Conservation (phyloP, 2,888 invertebrate genomes). For the Muscina levida region DNA sequence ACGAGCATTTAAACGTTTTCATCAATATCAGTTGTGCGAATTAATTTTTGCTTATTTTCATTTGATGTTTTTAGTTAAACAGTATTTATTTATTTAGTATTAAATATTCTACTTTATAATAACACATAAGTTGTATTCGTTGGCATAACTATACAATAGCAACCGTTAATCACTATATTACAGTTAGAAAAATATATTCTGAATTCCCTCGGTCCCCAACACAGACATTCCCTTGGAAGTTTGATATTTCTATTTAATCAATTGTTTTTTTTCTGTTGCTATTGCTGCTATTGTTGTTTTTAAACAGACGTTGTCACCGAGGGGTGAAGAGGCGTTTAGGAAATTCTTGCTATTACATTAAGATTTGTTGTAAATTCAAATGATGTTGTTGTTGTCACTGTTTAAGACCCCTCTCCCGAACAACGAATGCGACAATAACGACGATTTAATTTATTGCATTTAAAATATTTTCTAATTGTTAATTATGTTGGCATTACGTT, state of each 20-base stretch:
- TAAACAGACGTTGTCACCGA: too few relatives aligned
- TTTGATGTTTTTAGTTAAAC: neutral
- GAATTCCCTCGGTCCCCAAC: neutral
- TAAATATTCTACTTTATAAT: conserved; percentile 13
- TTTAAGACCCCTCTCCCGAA: too few relatives aligned
- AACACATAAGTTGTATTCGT: too few relatives aligned
- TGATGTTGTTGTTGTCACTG: neutral
- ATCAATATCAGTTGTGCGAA: too few relatives aligned
- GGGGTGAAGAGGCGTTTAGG: neutral
- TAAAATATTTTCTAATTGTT: too few relatives aligned
- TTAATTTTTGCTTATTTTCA: neutral
- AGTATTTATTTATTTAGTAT: conserved; percentile 20
- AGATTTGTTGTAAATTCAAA: neutral
- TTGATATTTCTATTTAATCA: conserved; percentile 13
- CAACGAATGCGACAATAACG: too few relatives aligned
- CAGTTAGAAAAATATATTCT: neutral
- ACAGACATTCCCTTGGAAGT: neutral
- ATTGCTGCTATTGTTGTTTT: neutral
- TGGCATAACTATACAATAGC: neutral
- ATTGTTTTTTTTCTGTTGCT: conserved; percentile 13
- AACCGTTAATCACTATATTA: neutral
- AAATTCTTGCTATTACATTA: conserved; percentile 10
- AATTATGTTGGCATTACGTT: conserved; percentile 13
- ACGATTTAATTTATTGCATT: conserved; percentile 1
- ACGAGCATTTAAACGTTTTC: too few relatives aligned